phyloP scores from a whole-genome alignment of 2,113 vertebrate species.

The Podarcis cretensis region DNA sequence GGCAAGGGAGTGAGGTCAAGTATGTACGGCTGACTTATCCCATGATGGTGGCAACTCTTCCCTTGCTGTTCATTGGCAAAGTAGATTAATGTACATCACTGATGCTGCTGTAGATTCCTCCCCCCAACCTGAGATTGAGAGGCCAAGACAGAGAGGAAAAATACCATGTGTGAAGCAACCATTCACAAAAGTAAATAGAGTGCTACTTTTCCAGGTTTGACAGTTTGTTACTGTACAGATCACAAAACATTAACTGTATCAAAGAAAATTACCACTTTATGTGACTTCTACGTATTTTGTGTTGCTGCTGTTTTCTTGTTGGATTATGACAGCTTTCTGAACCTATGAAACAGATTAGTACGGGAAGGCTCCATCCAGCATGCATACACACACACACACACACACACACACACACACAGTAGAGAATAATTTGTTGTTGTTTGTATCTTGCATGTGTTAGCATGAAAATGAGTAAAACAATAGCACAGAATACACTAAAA shows the following conservation, averaged over 20 bases:
- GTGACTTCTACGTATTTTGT: neutral
- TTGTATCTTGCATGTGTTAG: slow-evolving; percentile 47
- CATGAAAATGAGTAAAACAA: slow-evolving; percentile 44
- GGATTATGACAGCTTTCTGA: slow-evolving; percentile 14
- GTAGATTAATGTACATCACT: neutral
- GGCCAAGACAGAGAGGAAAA: neutral
- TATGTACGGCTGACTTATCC: neutral
- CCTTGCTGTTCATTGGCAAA: too few species aligned
- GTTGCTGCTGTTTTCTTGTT: neutral
- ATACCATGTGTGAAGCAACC: neutral
- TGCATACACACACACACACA: neutral
- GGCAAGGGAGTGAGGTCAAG: too few species aligned
- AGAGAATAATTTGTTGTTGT: slow-evolving; percentile 38
- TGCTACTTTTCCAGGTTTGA: slow-evolving; percentile 38
- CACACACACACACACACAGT: too few species aligned
- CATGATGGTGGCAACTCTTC: neutral
- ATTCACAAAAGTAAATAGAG: neutral
- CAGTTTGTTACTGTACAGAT: slow-evolving; percentile 68
- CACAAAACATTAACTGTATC: slow-evolving; percentile 32
- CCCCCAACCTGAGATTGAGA: neutral
- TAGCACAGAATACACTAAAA: slow-evolving; percentile 36
- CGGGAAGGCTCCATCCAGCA: slow-evolving; percentile 22
- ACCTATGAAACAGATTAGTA: slow-evolving; percentile 31
- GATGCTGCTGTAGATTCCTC: neutral
- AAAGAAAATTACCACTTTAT: slow-evolving; percentile 20